These are phyloP conservation scores for Thripadectes ignobilis DNA, from an alignment of 2,797 vertebrate genomes.

Conservation along the genomic window DNA sequence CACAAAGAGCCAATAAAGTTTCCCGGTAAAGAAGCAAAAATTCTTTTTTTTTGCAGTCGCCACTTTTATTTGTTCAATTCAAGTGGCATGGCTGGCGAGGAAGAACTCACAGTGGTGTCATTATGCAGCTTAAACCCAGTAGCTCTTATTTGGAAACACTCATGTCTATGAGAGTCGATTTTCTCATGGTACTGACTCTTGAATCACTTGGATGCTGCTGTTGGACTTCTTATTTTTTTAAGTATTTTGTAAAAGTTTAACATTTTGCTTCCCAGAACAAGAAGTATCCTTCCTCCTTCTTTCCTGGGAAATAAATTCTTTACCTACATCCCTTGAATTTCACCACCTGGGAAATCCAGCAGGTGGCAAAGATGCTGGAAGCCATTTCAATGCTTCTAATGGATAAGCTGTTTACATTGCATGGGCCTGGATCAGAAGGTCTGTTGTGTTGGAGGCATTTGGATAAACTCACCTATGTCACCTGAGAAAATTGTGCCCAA, in stretches of 20 bases:
- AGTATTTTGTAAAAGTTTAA: not conserved
- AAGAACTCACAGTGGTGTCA: not conserved
- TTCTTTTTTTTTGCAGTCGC: not conserved
- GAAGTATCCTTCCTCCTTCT: not conserved
- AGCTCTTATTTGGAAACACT: not conserved
- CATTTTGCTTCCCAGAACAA: not conserved
- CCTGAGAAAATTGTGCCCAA: not conserved
- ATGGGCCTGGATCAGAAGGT: not conserved
- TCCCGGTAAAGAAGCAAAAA: not conserved
- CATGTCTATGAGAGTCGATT: not conserved
- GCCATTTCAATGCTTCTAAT: not conserved
- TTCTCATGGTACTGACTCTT: not conserved
- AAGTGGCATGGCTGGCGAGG: not conserved
- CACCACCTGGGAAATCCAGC: slow-evolving; percentile 1
- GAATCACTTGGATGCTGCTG: not conserved
- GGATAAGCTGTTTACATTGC: not conserved
- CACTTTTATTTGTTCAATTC: not conserved
- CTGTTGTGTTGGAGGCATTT: not conserved
- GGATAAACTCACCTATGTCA: not conserved
- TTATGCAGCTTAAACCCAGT: not conserved
- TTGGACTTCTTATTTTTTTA: not conserved
- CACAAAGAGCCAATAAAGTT: not conserved
- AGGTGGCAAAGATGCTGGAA: slow-evolving; percentile 25
- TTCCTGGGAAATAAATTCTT: slow-evolving; percentile 2
- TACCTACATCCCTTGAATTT: not conserved